Base-by-base conservation (phyloP, 1,140 invertebrate species). In the Lepidurus apus region DNA sequence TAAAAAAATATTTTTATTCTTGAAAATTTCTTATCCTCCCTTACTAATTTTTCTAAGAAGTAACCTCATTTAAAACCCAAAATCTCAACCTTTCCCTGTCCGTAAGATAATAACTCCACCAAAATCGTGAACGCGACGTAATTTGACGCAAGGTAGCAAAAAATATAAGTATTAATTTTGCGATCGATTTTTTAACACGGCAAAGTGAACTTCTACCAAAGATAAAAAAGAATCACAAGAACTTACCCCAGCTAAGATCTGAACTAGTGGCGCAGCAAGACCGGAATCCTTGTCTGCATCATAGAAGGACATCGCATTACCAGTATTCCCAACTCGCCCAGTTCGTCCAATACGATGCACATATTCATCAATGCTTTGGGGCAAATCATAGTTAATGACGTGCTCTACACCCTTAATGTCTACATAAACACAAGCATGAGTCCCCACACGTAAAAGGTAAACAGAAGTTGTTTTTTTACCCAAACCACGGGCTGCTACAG, bases 261-360 rank as follows among this genome's bases (percentile, higher is more conserved):
- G 90, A 0, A 93, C 87, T 9, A 98, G 84, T 80, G 90, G 88
- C 0, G 84, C 84, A 1, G 89, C 89, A 0, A 97, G 73, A 0
- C 81, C 80, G 0, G 73, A 74, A 84, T 98, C 93, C 21, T 84
- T 73, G 0, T 89, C 87, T 0, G 88, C 82, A 84, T 95, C 91
- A 83, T 88, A 98, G 85, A 98, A 98, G 9, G 93, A 95, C 0
- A 93, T 94, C 0, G 96, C 94, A 82, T 89, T 91, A 7, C 97
- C 97, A 65, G 91, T 85, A 85, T 98, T 97, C 0, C 97, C 96
- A 26, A 98, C 93, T 65, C 96, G 89, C 1, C 96, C 97, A 21
- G 96, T 98, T 82, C 96, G 87, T 1, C 97, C 97, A 83, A 98
- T 98, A 74, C 96, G 88, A 86, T 98, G 97, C 7, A 98, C 95